A percentile compares a stretch with the other conserved stretches of the same genome.
Conservation (phyloP, 1,140 invertebrate genomes). For the Drosophila pandora region DNA sequence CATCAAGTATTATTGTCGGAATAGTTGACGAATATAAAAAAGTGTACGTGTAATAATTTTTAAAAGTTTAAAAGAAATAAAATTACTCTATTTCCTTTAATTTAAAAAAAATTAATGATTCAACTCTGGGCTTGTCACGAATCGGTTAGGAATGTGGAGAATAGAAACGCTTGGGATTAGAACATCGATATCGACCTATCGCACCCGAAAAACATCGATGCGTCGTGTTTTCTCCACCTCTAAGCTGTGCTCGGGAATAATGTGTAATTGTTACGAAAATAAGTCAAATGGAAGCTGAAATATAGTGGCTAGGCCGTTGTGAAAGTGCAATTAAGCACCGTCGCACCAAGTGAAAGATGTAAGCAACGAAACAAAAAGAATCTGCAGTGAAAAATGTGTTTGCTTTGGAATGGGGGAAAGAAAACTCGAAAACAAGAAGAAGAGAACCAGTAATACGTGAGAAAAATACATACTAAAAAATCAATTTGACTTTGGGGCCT, state of each 20-base stretch:
- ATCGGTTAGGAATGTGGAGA: background rate
- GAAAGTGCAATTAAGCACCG: constrained; percentile 39
- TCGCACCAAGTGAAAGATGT: constrained; percentile 30
- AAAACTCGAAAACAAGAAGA: constrained; percentile 74
- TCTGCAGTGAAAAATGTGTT: constrained; percentile 17
- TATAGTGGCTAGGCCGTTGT: constrained; percentile 20
- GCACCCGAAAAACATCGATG: background rate
- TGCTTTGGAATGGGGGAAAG: constrained; percentile 24
- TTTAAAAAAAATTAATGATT: too few species aligned
- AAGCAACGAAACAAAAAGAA: constrained; percentile 15
- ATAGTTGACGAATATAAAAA: background rate
- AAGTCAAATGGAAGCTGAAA: constrained; percentile 56
- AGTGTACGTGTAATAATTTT: background rate
- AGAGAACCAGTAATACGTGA: constrained; percentile 68
- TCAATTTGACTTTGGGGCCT: constrained; percentile 40
- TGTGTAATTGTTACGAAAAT: constrained; percentile 78
- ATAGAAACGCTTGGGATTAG: background rate
- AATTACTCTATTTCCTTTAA: too few species aligned
- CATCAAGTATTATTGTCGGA: background rate
- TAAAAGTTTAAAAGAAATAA: too few species aligned
- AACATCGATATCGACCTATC: background rate
- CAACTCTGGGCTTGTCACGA: background rate
- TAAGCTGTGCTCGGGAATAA: constrained; percentile 60
- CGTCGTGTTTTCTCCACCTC: constrained; percentile 3
- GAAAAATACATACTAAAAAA: constrained; percentile 75